Percentiles rank a stretch among this genome's conserved stretches.
Conservation (phyloP, 2,888 invertebrate genomes). For the Acleris emargana region DNA sequence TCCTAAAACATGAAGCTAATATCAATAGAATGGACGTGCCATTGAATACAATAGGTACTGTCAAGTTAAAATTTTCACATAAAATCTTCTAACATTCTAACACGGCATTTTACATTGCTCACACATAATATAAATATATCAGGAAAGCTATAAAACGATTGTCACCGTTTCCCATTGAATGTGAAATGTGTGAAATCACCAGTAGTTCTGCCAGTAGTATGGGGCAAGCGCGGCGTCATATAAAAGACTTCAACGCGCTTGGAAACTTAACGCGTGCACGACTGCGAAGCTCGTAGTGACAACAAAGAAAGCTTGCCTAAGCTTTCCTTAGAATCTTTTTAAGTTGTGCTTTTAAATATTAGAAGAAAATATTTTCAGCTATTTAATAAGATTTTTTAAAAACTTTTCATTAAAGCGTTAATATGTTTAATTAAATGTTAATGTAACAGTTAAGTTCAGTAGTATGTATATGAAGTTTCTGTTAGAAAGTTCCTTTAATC, state of each 20-base stretch:
- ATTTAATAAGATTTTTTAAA: no score
- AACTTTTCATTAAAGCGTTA: no score
- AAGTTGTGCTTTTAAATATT: no score
- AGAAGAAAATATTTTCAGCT: no score
- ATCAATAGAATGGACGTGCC: no score
- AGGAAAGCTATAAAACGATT: neutral
- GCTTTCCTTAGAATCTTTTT: no score
- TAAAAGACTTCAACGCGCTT: conserved; percentile 72
- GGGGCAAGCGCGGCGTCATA: conserved; percentile 45
- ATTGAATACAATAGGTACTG: no score
- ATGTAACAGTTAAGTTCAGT: no score
- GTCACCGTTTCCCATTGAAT: conserved; percentile 3
- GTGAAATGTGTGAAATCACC: conserved; percentile 27
- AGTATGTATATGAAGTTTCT: no score
- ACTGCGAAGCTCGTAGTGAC: conserved; percentile 4
- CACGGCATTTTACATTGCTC: neutral
- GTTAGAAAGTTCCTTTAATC: neutral
- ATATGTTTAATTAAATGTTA: no score
- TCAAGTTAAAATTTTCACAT: neutral
- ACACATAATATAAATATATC: conserved; percentile 8
- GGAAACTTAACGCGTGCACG: conserved; percentile 13
- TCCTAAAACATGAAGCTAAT: no score
- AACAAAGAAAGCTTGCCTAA: neutral
- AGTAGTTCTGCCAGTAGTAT: neutral
- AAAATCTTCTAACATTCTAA: neutral